Conservation (phyloP, 2,113 vertebrate species). For the Trinectes maculatus region DNA sequence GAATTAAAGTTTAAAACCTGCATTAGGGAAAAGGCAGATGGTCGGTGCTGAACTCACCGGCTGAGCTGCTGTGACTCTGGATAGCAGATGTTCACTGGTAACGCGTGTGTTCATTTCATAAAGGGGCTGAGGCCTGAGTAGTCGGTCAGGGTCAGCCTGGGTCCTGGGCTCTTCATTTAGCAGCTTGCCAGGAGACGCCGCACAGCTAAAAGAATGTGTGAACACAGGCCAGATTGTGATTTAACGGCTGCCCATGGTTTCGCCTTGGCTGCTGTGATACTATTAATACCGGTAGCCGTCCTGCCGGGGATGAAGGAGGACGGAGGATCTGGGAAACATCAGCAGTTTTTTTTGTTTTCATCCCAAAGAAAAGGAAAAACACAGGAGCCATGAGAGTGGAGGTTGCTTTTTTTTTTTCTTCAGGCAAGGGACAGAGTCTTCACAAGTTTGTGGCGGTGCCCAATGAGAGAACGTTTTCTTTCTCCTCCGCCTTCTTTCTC, state of each 20-base stretch:
- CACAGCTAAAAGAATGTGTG: constrained; percentile 73
- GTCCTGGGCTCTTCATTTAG: constrained; percentile 68
- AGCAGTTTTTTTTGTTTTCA: constrained; percentile 47
- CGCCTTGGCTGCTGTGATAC: constrained; percentile 48
- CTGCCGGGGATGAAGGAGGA: constrained; percentile 48
- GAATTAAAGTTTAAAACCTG: constrained; percentile 20
- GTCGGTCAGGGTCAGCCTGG: constrained; percentile 62
- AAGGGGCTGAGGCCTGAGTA: constrained; percentile 29
- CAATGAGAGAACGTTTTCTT: constrained; percentile 36
- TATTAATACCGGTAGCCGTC: constrained; percentile 68
- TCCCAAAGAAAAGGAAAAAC: constrained; percentile 54
- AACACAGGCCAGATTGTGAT: constrained; percentile 71
- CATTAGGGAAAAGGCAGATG: constrained; percentile 27
- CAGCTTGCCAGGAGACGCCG: constrained; percentile 71
- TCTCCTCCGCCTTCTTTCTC: constrained; percentile 3
- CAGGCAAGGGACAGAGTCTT: constrained; percentile 37
- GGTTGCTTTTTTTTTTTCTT: constrained; percentile 30
- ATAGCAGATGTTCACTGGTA: constrained; percentile 61
- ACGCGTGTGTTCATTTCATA: constrained; percentile 52
- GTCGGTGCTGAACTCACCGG: constrained; percentile 43
- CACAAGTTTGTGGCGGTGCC: constrained; percentile 21
- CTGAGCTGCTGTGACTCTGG: constrained; percentile 56
- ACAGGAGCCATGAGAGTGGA: constrained; percentile 3
- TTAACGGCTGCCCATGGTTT: constrained; percentile 66
- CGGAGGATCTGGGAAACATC: constrained; percentile 58